These are phyloP conservation scores for Lagothrix lagotricha DNA, from an alignment of 2,797 vertebrate genomes.

Conservation along the genomic window DNA sequence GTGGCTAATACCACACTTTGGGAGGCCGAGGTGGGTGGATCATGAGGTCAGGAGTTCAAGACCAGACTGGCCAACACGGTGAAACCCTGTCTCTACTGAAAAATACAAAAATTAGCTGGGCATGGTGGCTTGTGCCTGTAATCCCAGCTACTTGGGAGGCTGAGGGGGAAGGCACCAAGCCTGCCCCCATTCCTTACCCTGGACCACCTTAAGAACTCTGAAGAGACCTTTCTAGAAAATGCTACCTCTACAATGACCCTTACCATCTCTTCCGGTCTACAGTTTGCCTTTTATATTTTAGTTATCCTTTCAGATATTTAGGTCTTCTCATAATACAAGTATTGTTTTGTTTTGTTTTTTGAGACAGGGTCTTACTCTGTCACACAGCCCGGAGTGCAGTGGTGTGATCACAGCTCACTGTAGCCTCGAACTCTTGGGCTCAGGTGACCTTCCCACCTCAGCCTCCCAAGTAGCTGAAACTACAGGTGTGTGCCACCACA, in stretches of 20 bases:
- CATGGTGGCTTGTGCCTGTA: too few species aligned
- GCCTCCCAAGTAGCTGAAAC: not conserved
- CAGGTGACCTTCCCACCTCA: not conserved
- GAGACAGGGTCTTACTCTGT: not conserved
- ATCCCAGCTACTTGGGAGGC: too few species aligned
- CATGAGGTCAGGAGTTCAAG: too few species aligned
- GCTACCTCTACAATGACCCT: not conserved
- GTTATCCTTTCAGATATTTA: not conserved
- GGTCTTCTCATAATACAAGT: not conserved
- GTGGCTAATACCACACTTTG: too few species aligned
- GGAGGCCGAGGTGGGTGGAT: too few species aligned
- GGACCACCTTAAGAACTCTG: not conserved
- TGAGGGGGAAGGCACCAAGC: too few species aligned
- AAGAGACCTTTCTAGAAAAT: constrained; percentile 49
- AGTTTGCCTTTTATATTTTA: not conserved
- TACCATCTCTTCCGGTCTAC: not conserved
- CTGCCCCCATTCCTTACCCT: not conserved
- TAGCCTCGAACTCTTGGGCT: not conserved
- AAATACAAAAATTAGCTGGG: too few species aligned
- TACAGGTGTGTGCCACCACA: not conserved
- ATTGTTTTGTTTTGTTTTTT: not conserved
- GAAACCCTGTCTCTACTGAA: too few species aligned
- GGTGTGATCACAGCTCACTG: not conserved
- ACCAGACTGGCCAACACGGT: too few species aligned
- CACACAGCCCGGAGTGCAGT: not conserved